Base-by-base conservation (phyloP, 2,113 vertebrate species). In the Rhinolophus ferrumequinum region DNA sequence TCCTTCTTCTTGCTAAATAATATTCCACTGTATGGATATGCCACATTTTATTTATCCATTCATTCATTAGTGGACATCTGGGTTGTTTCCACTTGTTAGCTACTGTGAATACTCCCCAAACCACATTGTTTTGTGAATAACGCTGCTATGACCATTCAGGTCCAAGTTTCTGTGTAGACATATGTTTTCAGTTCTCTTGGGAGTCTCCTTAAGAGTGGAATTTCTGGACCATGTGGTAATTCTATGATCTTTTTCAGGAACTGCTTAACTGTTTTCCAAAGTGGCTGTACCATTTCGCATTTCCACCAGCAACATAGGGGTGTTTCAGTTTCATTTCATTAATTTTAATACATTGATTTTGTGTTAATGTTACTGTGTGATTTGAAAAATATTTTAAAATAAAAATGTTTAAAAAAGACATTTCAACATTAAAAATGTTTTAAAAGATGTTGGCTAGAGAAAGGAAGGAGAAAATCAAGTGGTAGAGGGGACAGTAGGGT, bases 241-340 rank as follows among this genome's bases (percentile, higher is more conserved):
- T 92, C 47, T 85, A 3, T 70, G 93, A 93, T 64, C 67, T 92
- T 93, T 96, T 52, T 84, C 30, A 95, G 44, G 35, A 95, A 79
- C n/a, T 85, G 22, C 64, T 28, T 62, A 24, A 73, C 12, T 75
- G 24, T 83, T 93, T 96, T 88, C 56, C 41, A 95, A 77, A 95
- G 69, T 3, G 33, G 18, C 56, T 67, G 2, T 15, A 80, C 52
- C 35, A 44, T 80, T 94, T 95, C 92, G 67, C 8, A 66, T 96
- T 96, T 47, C 66, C 14, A 95, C 33, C 22, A 77, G 26, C 58
- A 82, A 56, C 8, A 8, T 64, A 77, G 26, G 14, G 70, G 54
- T 26, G 18, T 19, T 70, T 47, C 35, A 19, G 24, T 94, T 96
- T 91, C 67, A 88, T 94, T 95, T 93, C n/a, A 50, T 38, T 85